Percentiles rank a stretch among this genome's conserved stretches.
Evolutionary conservation across 2,113 vertebrate genomes (phyloP).

Genomic region (Eretmodus cyanostictus): DNA sequence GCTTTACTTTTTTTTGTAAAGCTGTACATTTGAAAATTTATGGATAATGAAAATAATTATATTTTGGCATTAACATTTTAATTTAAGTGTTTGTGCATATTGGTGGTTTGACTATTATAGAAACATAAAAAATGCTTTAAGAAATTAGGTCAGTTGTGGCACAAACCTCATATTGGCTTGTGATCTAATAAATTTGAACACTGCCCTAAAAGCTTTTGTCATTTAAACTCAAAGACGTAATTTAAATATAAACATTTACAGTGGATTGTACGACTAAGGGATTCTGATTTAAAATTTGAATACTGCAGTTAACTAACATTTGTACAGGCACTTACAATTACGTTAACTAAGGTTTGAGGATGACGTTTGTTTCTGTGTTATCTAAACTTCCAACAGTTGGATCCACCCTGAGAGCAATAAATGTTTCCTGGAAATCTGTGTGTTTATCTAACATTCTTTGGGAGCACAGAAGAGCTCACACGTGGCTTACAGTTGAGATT

Average conservation of each 20-base stretch:
- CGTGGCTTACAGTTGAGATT: background rate
- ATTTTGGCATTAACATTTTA: background rate
- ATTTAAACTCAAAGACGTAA: background rate
- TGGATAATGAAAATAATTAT: background rate
- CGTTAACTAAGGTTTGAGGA: background rate
- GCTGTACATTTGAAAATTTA: background rate
- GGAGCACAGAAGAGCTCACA: background rate
- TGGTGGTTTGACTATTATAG: background rate
- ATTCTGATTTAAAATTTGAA: background rate
- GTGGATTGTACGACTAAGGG: fast-evolving
- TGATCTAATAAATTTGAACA: background rate
- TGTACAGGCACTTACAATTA: fast-evolving
- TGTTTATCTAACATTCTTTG: background rate
- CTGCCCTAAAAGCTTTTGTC: background rate
- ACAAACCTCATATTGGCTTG: background rate
- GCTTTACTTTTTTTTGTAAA: background rate
- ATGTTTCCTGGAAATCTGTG: background rate
- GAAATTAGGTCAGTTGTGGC: background rate
- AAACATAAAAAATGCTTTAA: background rate
- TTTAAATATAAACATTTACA: background rate
- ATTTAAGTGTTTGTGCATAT: fast-evolving
- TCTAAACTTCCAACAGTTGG: background rate
- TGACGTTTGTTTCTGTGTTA: background rate
- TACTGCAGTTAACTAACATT: background rate
- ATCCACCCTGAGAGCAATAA: background rate